phyloP scores from a whole-genome alignment of 2,888 invertebrate species.

The Pristionchus mayeri region DNA sequence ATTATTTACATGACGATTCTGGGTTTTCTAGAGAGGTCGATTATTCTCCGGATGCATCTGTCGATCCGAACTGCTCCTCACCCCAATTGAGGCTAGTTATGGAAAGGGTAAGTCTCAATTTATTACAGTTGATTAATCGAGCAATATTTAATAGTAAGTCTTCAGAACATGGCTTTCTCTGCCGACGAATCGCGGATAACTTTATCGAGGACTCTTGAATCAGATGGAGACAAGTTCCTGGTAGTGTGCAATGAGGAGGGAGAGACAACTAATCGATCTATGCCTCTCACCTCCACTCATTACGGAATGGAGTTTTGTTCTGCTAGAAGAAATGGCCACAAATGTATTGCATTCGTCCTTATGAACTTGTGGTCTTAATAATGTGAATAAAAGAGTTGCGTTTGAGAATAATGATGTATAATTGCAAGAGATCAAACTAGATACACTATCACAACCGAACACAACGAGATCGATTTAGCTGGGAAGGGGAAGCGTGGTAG shows the following conservation, averaged over 20 bases:
- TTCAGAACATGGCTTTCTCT: slow-evolving; percentile 46
- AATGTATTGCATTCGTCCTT: slow-evolving; percentile 1
- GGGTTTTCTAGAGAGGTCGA: neutral
- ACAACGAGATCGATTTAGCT: neutral
- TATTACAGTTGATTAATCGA: neutral
- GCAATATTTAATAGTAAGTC: neutral
- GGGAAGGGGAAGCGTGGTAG: neutral
- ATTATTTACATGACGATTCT: neutral
- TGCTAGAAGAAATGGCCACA: slow-evolving; percentile 39
- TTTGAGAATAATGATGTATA: neutral
- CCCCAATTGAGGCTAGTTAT: slow-evolving; percentile 21
- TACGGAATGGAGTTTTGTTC: slow-evolving; percentile 30
- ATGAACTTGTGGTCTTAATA: slow-evolving; percentile 39
- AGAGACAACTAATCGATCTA: slow-evolving; percentile 17
- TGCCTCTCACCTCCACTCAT: neutral
- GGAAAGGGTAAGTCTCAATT: slow-evolving; percentile 7
- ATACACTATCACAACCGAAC: neutral
- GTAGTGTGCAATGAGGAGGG: slow-evolving; percentile 27
- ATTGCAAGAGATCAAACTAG: neutral
- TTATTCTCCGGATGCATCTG: neutral
- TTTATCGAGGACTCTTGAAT: slow-evolving; percentile 23
- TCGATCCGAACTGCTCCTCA: neutral
- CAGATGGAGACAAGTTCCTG: slow-evolving; percentile 27
- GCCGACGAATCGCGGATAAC: neutral
- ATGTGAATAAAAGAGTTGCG: neutral